phyloP scores from a whole-genome alignment of 2,797 vertebrate genomes.

The Synaphobranchus kaupii region DNA sequence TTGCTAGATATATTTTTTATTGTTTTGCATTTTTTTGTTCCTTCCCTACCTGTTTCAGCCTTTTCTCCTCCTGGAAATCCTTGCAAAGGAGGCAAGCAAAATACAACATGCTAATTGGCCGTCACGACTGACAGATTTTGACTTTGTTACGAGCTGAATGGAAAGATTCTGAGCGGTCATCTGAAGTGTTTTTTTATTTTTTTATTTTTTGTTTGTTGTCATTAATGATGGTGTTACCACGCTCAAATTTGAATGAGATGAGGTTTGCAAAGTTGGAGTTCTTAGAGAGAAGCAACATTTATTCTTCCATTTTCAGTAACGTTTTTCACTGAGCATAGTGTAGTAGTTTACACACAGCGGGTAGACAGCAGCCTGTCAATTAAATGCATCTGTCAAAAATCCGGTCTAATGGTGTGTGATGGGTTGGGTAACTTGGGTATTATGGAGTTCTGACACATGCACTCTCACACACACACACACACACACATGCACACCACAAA shows the following conservation, averaged over 20 bases:
- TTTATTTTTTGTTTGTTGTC: not conserved
- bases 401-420: not conserved
- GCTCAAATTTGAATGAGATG: not conserved
- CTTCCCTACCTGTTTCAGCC: not conserved
- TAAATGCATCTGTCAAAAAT: not conserved
- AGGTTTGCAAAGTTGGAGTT: not conserved
- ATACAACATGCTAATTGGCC: not conserved
- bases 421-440: not conserved
- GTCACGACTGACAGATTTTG: not conserved
- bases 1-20: not conserved
- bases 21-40: not conserved
- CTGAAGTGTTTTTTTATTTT: not conserved
- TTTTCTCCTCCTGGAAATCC: conserved; percentile 52
- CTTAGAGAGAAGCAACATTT: not conserved
- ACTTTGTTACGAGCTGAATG: not conserved
- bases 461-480: not conserved
- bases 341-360: not conserved
- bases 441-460: not conserved
- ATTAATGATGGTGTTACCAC: not conserved
- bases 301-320: not conserved
- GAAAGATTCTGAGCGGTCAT: not conserved
- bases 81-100: not conserved
- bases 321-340: not conserved
- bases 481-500: not conserved
- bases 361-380: not conserved